phyloP scores from a whole-genome alignment of 2,113 vertebrate genomes.

The Myrmecobius fasciatus region DNA sequence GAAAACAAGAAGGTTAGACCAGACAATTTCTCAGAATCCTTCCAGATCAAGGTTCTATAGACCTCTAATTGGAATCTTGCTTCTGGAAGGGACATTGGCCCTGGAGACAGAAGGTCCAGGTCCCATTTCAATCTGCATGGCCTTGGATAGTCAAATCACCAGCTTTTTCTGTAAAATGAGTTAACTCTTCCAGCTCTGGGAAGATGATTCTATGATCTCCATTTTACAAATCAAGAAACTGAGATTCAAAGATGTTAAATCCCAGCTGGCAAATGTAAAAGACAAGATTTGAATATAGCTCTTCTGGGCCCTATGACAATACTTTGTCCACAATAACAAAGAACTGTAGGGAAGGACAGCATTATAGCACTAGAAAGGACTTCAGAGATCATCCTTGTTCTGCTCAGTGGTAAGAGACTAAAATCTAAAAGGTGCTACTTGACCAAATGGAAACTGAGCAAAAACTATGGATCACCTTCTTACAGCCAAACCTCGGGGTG shows the following conservation, averaged over 20 bases:
- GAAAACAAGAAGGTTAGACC: background rate
- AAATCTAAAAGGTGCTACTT: background rate
- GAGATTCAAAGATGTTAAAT: background rate
- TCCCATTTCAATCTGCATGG: too few relatives aligned
- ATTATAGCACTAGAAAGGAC: background rate
- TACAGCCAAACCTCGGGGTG: background rate
- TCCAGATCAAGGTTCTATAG: background rate
- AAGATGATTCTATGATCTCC: background rate
- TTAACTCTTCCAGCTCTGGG: background rate
- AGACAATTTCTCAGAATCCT: background rate
- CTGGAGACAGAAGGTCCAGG: accelerated
- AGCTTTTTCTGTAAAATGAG: background rate
- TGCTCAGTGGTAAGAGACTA: background rate
- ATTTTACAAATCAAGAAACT: background rate
- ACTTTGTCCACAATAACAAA: background rate
- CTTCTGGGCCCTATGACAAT: background rate
- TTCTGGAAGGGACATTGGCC: background rate
- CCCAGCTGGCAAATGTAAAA: background rate
- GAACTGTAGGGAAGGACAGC: background rate
- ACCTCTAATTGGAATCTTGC: background rate
- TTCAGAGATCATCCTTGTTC: background rate
- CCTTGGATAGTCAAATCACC: background rate
- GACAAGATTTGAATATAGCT: background rate
- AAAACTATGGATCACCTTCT: background rate
- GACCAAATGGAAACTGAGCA: background rate